Evolutionary conservation across 2,888 invertebrate genomes (phyloP).

Genomic region (Tortricodes alternella): DNA sequence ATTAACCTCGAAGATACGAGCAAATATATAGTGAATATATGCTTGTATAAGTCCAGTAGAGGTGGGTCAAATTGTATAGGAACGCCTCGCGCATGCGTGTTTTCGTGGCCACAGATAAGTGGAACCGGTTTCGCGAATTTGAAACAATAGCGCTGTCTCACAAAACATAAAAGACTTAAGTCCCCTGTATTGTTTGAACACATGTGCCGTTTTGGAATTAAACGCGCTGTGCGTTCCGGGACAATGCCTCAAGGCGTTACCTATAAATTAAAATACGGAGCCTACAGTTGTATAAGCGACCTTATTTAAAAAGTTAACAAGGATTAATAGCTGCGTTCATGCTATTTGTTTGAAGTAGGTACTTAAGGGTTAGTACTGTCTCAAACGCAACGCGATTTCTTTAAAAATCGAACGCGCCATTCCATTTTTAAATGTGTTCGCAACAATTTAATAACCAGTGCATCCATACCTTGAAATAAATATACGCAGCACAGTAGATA

Average conservation of each 20-base stretch:
- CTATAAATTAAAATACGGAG: conserved; percentile 2
- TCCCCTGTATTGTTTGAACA: not conserved
- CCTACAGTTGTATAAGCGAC: not conserved
- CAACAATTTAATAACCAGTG: too few relatives aligned
- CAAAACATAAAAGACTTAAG: not conserved
- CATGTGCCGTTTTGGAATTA: not conserved
- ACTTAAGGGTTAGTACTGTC: too few relatives aligned
- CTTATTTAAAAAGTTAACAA: too few relatives aligned
- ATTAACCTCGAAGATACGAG: too few relatives aligned
- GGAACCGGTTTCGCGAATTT: conserved; percentile 75
- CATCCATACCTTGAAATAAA: too few relatives aligned
- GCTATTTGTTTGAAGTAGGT: too few relatives aligned
- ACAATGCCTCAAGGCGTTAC: conserved; percentile 43
- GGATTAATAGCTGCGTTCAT: not conserved
- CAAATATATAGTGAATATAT: too few relatives aligned
- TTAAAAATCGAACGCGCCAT: too few relatives aligned
- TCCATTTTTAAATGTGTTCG: too few relatives aligned
- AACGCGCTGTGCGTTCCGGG: conserved; percentile 45
- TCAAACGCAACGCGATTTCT: too few relatives aligned
- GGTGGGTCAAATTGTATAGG: conserved; percentile 21
- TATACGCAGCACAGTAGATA: too few relatives aligned
- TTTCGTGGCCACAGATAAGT: conserved; percentile 42
- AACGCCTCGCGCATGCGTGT: conserved; percentile 24
- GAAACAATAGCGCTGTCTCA: conserved; percentile 63
- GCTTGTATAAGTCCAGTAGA: too few relatives aligned